phyloP scores from a whole-genome alignment of 2,888 invertebrate species.

The Taphrorychus bicolor region DNA sequence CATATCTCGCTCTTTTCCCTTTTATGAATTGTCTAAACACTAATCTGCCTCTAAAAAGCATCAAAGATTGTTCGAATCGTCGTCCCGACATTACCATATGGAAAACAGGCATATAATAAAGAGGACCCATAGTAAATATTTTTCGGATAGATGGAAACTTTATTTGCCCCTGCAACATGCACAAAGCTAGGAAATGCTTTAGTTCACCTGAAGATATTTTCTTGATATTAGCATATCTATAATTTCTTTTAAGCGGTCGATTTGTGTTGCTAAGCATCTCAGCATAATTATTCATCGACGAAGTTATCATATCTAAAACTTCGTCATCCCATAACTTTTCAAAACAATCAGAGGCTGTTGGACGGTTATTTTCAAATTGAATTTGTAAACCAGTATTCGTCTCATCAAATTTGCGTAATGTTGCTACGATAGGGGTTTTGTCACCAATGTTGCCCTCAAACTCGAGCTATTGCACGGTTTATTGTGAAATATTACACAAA shows the following conservation, averaged over 20 bases:
- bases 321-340: no score
- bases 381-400: background rate
- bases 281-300: background rate
- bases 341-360: no score
- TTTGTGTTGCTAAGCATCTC: background rate
- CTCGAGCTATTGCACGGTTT: no score
- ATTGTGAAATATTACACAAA: no score
- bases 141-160: slow-evolving; percentile 23
- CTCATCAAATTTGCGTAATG: no score
- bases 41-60: slow-evolving; percentile 40
- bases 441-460: no score
- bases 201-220: background rate
- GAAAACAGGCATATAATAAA: slow-evolving; percentile 20
- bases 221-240: background rate
- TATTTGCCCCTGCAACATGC: slow-evolving; percentile 3
- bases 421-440: no score
- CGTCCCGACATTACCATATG: slow-evolving; percentile 7
- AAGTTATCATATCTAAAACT: no score
- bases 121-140: slow-evolving; percentile 23
- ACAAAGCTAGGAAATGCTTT: slow-evolving; percentile 12
- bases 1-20: slow-evolving; percentile 44
- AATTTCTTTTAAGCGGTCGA: slow-evolving; percentile 5
- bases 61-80: slow-evolving; percentile 34
- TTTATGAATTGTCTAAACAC: slow-evolving; percentile 44
- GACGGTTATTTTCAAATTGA: no score